These are phyloP conservation scores for Synanthedon tipuliformis DNA, from an alignment of 2,888 invertebrate genomes.

Conservation along the genomic window DNA sequence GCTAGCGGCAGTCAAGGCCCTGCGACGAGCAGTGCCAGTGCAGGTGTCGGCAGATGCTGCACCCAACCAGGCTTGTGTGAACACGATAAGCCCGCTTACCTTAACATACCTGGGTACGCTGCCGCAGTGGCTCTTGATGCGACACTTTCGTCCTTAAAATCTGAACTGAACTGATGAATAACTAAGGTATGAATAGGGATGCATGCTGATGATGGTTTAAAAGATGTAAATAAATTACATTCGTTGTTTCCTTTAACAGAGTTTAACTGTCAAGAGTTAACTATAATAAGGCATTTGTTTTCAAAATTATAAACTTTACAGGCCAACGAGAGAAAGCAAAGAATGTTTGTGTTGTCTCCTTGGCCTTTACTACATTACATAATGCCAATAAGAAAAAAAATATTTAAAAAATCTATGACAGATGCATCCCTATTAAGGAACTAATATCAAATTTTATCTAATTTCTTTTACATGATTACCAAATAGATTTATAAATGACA, in stretches of 20 bases:
- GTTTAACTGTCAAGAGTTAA: no score
- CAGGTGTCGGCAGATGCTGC: constrained; percentile 48
- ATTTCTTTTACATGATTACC: constrained; percentile 60
- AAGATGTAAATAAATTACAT: not conserved
- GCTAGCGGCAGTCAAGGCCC: constrained; percentile 35
- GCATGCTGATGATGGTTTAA: constrained; percentile 3
- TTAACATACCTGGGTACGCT: constrained; percentile 65
- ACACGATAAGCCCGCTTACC: constrained; percentile 65
- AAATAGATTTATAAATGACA: constrained; percentile 58
- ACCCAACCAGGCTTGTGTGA: constrained; percentile 62
- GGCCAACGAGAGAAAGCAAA: no score
- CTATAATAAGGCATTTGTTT: no score
- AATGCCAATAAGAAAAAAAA: no score
- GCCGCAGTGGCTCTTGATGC: constrained; percentile 58
- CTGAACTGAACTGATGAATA: constrained; percentile 58
- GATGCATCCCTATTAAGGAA: not conserved
- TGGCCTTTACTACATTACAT: no score
- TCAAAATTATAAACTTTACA: no score
- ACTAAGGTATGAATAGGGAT: constrained; percentile 12
- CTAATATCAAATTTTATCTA: constrained; percentile 14
- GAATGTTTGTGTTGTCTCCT: no score
- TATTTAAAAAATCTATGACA: no score
- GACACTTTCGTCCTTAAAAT: constrained; percentile 59
- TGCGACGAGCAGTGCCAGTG: constrained; percentile 12
- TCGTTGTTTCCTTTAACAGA: no score